Conservation (phyloP, 2,888 invertebrate genomes). For the Phlogophora meticulosa region DNA sequence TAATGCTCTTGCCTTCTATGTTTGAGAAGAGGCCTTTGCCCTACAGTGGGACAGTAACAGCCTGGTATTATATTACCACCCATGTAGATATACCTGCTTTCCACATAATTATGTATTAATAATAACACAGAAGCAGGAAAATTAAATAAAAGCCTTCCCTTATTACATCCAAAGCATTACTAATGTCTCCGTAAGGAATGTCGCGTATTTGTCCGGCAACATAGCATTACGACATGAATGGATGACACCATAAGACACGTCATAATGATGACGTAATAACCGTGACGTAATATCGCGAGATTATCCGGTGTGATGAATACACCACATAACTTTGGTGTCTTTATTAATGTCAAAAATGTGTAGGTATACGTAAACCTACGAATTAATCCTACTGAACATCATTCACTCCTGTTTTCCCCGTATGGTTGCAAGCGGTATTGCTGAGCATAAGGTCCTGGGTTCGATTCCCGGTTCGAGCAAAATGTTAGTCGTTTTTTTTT, state of each 20-base stretch:
- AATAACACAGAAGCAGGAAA: slow-evolving; percentile 21
- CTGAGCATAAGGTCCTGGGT: too few species aligned
- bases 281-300: slow-evolving; percentile 41
- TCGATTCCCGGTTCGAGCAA: too few species aligned
- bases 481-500: too few species aligned
- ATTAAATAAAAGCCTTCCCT: slow-evolving; percentile 20
- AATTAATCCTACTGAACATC: neutral
- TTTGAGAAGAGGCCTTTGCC: too few species aligned
- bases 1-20: too few species aligned
- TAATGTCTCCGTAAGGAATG: slow-evolving; percentile 39
- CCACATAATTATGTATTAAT: neutral
- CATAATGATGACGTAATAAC: slow-evolving; percentile 50
- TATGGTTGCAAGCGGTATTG: too few species aligned
- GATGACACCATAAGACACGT: slow-evolving; percentile 29
- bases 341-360: slow-evolving; percentile 47
- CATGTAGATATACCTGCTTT: neutral
- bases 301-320: slow-evolving; percentile 59
- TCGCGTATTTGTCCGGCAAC: slow-evolving; percentile 23
- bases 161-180: slow-evolving; percentile 33
- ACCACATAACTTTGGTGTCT: slow-evolving; percentile 46
- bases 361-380: neutral
- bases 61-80: neutral
- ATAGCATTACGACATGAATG: slow-evolving; percentile 23
- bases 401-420: too few species aligned
- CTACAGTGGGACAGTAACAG: too few species aligned